Base-by-base conservation (phyloP, 2,888 invertebrate species). In the Rotaria socialis region DNA sequence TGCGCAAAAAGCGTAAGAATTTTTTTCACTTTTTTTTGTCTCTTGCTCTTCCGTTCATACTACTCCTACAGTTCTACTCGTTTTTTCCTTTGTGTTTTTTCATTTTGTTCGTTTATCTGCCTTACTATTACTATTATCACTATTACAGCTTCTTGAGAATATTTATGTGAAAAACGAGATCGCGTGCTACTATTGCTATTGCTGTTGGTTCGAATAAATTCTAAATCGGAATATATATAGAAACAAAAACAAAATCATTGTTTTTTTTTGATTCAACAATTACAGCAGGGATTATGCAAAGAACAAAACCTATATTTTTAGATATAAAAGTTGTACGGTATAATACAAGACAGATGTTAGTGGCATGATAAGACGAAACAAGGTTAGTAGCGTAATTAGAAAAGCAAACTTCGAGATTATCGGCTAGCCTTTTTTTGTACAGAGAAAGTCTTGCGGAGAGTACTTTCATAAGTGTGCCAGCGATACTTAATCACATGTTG, bases 131-230 rank as follows among this genome's bases (percentile, higher is more conserved):
- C 67, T 67, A 56, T 56, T 56, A 60, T 24, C n/a, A 60, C 58
- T 60, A 60, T 35, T 19, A 67, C 67, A 80, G 80, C 80, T 80
- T 43, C 43, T 43, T 80, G 80, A 80, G 80, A 80, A 80, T 80
- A 80, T 80, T 80, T 80, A 80, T 47, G 80, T 80, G 80, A 80
- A 80, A 80, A 67, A 67, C 67, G 67, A 67, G 67, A 67, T 67
- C 67, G 67, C 35, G 67, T 67, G 67, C 67, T 67, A 67, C 67
- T 67, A 67, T 35, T 67, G 27, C 67, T 67, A 67, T 67, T 67
- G 67, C 67, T 67, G 67, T 67, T 67, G 67, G 67, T 67, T 67
- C 67, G 67, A 67, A 67, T 67, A 67, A 67, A 67, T 67, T 67
- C 67, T 67, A 67, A 67, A 67, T 67, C 35, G 67, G 67, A 67